phyloP scores from a whole-genome alignment of 2,797 vertebrate species.

The Carduelis carduelis region DNA sequence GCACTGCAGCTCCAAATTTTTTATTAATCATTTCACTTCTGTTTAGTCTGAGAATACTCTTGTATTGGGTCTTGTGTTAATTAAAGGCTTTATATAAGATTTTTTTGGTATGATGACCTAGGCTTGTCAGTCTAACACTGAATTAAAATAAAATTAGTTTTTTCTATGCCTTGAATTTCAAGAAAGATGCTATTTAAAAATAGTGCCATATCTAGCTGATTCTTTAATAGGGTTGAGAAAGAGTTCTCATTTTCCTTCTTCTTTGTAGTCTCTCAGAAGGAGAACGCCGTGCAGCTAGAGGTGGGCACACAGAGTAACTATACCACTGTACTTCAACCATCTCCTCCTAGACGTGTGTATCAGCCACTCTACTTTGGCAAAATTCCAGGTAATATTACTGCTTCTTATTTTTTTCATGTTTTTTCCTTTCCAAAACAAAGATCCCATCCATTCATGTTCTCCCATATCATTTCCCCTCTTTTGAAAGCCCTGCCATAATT shows the following conservation, averaged over 20 bases:
- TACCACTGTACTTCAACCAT: slow-evolving; percentile 71
- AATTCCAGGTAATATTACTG: slow-evolving; percentile 81
- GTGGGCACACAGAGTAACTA: slow-evolving; percentile 81
- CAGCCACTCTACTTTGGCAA: slow-evolving; percentile 85
- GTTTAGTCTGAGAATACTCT: not conserved
- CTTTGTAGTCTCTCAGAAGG: slow-evolving; percentile 81
- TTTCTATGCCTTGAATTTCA: not conserved
- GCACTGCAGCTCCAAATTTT: not conserved
- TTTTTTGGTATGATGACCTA: not conserved
- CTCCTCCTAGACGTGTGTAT: slow-evolving; percentile 51
- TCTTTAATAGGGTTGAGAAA: not conserved
- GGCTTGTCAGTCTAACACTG: not conserved
- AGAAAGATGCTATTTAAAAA: not conserved
- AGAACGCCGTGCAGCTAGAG: slow-evolving; percentile 81
- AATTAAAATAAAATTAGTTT: not conserved
- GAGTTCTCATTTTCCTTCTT: slow-evolving; percentile 19
- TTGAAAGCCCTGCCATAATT: not conserved
- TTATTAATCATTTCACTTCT: not conserved
- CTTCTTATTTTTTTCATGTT: not conserved
- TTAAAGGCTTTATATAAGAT: not conserved
- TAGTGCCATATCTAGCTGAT: not conserved
- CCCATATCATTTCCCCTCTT: not conserved
- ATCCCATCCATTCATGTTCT: not conserved
- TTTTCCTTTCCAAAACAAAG: not conserved
- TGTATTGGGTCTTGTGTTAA: not conserved